Conservation (phyloP, 37 sponge, comb jelly and placozoan genomes). For the Bolinopsis microptera region DNA sequence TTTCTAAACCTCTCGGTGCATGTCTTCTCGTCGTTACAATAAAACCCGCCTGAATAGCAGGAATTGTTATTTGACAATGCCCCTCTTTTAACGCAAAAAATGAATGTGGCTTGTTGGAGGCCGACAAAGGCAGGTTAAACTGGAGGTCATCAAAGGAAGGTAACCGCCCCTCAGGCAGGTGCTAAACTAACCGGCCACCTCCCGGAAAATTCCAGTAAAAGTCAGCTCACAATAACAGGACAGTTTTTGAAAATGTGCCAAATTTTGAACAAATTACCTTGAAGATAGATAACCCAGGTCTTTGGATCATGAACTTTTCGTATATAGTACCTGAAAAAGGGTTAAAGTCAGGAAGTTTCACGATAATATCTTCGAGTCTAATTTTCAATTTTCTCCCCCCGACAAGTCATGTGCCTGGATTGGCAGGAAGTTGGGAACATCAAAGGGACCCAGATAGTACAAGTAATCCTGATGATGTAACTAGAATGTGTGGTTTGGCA, state of each 20-base stretch:
- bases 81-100: too few species aligned
- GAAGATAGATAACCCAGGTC: constrained; percentile 43
- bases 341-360: background rate
- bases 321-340: constrained; percentile 31
- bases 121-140: background rate
- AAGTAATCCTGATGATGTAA: background rate
- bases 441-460: background rate
- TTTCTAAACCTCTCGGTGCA: background rate
- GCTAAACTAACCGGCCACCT: background rate
- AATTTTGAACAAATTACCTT: constrained; percentile 16
- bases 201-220: background rate
- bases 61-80: too few species aligned
- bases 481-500: background rate
- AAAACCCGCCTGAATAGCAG: constrained; percentile 22
- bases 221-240: background rate
- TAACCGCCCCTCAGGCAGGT: background rate
- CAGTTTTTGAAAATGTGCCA: background rate
- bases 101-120: too few species aligned
- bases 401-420: background rate
- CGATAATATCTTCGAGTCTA: background rate
- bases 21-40: background rate
- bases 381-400: background rate
- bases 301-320: background rate
- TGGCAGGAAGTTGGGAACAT: background rate
- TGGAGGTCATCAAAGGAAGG: background rate